Evolutionary conservation across 2,113 vertebrate species (phyloP), one percentile per base, ranked within the genome.

Genomic region (pig (Sus scrofa)): DNA sequence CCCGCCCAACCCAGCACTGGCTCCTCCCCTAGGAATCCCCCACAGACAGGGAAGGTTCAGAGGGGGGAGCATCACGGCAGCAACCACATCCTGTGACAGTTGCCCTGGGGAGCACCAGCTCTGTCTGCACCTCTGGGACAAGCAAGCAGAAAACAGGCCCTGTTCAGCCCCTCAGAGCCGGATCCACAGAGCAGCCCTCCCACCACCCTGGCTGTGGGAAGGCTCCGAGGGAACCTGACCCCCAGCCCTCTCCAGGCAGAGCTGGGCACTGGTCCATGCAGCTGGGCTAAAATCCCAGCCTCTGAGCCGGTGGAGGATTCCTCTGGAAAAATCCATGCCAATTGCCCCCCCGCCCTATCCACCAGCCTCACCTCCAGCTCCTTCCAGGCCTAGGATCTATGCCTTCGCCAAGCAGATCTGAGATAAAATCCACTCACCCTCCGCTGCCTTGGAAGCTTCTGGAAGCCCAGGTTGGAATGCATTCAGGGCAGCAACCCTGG

Each of bases 41-140:
- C 30, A 2, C 0, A 0, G 0, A 26, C 34, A 14, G 32, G n/a
- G 56, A 39, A n/a, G 73, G 37, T 30, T 68, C 62, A 1, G 58
- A 50, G 71, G n/a, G 54, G 82, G 68, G 44, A 32, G 39, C 24
- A 26, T 34, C 39, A 27, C 68, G 22, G 60, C 3, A 1, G 65
- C 65, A 75, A 94, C 97, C 96, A 97, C 97, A 94, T 97, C 97
- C 96, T 96, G 95, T 91, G 87, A 96, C 95, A 0, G 96, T 97
- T 96, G 75, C 95, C 90, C 56, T n/a, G 52, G 34, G 71, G 65
- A 83, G 58, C 0, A 18, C 27, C 71, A 27, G 90, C 93, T n/a
- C 9, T 50, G 67, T 79, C 74, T 79, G 39, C 44, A 34, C 39
- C 67, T 37, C 87, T 37, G 88, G 67, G 60, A 75, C 79, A 71